Evolutionary conservation across 92 coral and sea anemone species (phyloP).

Genomic region (Parazoanthus atlanticus): DNA sequence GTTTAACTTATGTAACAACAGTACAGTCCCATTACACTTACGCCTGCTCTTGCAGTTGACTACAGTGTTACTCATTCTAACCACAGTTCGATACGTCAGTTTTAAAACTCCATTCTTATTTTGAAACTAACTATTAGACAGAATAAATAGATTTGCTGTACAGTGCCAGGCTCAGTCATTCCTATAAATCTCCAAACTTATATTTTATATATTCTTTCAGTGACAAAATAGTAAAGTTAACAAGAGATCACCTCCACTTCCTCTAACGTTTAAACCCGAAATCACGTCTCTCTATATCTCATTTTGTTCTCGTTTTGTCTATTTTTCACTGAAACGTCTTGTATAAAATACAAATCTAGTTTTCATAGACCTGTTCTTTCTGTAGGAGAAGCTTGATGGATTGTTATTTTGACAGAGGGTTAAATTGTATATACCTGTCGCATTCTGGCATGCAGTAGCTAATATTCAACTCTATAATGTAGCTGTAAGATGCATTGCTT

Average conservation of each 20-base stretch:
- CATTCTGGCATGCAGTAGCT: background rate
- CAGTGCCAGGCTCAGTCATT: background rate
- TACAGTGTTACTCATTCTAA: background rate
- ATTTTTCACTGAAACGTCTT: background rate
- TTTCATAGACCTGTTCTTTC: background rate
- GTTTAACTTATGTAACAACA: background rate
- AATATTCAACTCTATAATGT: background rate
- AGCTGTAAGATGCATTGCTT: too few species aligned
- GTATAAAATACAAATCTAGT: background rate
- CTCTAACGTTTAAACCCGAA: too few species aligned
- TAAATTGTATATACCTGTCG: background rate
- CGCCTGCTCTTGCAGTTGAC: background rate
- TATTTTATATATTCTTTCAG: background rate
- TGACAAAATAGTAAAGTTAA: background rate
- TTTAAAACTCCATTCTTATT: background rate
- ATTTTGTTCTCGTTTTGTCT: background rate
- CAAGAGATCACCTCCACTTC: background rate
- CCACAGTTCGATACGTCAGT: background rate
- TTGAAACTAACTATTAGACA: background rate
- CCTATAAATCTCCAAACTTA: background rate
- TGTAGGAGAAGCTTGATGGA: background rate
- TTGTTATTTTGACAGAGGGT: too few species aligned
- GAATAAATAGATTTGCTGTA: constrained; percentile 15
- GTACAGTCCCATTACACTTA: too few species aligned
- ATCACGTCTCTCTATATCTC: background rate